A percentile compares a stretch with the other conserved stretches of the same genome.
Conservation (phyloP, 2,113 vertebrate genomes). For the Gasterosteus nipponicus region DNA sequence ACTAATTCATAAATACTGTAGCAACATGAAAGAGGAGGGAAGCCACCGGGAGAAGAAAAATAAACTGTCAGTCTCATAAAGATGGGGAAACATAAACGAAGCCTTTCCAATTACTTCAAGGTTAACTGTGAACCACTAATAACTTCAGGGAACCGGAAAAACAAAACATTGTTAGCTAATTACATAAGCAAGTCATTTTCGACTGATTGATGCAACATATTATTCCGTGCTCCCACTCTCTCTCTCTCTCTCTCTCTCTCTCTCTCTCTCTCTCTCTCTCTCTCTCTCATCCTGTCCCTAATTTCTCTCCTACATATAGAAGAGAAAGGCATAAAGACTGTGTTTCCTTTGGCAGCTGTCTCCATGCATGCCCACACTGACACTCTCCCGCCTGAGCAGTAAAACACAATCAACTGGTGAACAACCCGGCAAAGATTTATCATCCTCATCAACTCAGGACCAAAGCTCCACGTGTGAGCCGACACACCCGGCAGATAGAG, state of each 20-base stretch:
- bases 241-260: not conserved
- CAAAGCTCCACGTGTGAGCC: slow-evolving; percentile 55
- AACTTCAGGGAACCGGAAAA: slow-evolving; percentile 78
- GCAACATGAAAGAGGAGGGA: slow-evolving; percentile 77
- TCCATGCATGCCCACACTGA: slow-evolving; percentile 61
- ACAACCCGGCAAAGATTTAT: slow-evolving; percentile 75
- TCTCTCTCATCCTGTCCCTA: slow-evolving; percentile 32
- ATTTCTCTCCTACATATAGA: slow-evolving; percentile 63
- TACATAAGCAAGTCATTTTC: slow-evolving; percentile 80
- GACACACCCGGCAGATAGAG: slow-evolving; percentile 53
- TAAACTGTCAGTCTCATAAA: slow-evolving; percentile 71
- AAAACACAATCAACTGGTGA: slow-evolving; percentile 77
- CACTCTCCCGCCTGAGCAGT: slow-evolving; percentile 65
- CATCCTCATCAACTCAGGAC: slow-evolving; percentile 72
- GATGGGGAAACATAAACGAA: slow-evolving; percentile 67
- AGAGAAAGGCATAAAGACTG: slow-evolving; percentile 57
- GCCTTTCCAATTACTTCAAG: slow-evolving; percentile 80
- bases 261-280: slow-evolving; percentile 21
- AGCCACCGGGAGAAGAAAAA: slow-evolving; percentile 70
- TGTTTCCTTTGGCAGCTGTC: slow-evolving; percentile 73
- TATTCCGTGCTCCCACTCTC: slow-evolving; percentile 52
- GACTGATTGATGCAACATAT: slow-evolving; percentile 79
- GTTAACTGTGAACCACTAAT: slow-evolving; percentile 78
- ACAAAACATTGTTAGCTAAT: slow-evolving; percentile 81
- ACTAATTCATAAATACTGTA: slow-evolving; percentile 77